phyloP scores from a whole-genome alignment of 2,888 invertebrate species.

The Sinohyriopsis cumingii region DNA sequence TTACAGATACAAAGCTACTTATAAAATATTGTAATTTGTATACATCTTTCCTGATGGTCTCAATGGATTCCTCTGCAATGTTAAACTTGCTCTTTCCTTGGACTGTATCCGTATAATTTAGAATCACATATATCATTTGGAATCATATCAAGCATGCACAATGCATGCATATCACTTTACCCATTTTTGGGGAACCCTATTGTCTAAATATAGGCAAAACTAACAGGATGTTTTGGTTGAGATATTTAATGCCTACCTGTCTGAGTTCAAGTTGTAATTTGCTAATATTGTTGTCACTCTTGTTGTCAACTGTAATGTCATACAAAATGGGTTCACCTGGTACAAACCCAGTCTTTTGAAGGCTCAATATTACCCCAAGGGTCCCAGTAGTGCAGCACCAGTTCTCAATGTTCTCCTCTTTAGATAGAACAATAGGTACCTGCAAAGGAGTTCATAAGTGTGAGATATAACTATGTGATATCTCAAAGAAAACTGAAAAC shows the following conservation, averaged over 20 bases:
- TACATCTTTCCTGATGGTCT: too few relatives aligned
- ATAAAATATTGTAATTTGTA: too few relatives aligned
- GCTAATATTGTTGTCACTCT: conserved; percentile 88
- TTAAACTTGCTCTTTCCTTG: too few relatives aligned
- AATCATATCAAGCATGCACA: too few relatives aligned
- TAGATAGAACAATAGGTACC: conserved; percentile 48
- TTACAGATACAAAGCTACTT: too few relatives aligned
- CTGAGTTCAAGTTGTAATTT: conserved; percentile 90
- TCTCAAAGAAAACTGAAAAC: neutral
- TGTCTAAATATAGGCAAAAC: too few relatives aligned
- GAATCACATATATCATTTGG: too few relatives aligned
- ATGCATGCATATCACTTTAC: too few relatives aligned
- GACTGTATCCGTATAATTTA: too few relatives aligned
- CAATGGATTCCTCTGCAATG: too few relatives aligned
- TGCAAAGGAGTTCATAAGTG: conserved; percentile 7
- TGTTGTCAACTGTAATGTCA: conserved; percentile 87
- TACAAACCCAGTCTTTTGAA: conserved; percentile 94
- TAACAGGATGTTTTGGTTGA: too few relatives aligned
- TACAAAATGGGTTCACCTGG: conserved; percentile 94
- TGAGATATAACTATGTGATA: neutral
- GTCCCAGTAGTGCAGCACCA: conserved; percentile 80
- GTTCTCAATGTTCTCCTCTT: conserved; percentile 76
- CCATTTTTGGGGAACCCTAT: too few relatives aligned
- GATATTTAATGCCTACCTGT: conserved; percentile 74
- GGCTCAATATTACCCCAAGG: conserved; percentile 86